Evolutionary conservation across 1,140 invertebrate species (phyloP), one percentile per base, ranked within the genome.

Genomic region (Bradynema listronoti): DNA sequence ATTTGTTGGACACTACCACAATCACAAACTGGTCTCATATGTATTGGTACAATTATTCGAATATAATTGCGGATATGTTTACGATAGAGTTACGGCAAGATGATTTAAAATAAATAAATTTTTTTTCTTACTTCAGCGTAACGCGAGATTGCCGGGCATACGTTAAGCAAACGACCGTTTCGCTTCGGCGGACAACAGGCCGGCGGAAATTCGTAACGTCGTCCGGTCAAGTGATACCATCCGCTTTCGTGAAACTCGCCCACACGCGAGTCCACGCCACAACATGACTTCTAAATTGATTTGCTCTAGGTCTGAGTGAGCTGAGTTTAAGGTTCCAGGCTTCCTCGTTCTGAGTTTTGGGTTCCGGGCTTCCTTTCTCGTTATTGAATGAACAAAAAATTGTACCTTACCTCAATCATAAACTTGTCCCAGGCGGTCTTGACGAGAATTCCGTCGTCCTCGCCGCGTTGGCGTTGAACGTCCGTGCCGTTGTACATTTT

Each of bases 401-500:
- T n/a, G n/a, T n/a, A n/a, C n/a, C 49, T 42, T 45, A 72, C 73
- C 58, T 77, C 75, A 22, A 65, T 66, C 74, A 77, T 77, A 49
- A 77, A 72, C 41, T 74, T 76, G 45, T 77, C 74, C 69, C 70
- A 76, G 6, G 73, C 75, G 11, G 65, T 63, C 43, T 76, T 76
- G 4, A 76, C 75, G 51, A 78, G 52, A 32, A 67, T 45, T 54
- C 36, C 49, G 30, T 65, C 58, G 19, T 56, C 29, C 14, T 70
- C 63, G 27, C 25, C 47, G 14, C 51, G 27, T 54, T 19, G 3
- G 30, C 49, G 55, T 29, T 45, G 34, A 24, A 41, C 56, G 39
- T 74, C 72, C 25, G 74, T 78, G 11, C 74, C 74, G 64, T 77
- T 77, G 65, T 77, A 77, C 62, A 74, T 63, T 56, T 73, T 73